A percentile compares a stretch with the other conserved stretches of the same genome.
These are phyloP conservation scores for Lithophane semibrunnea DNA, from an alignment of 2,888 invertebrate species.

Conservation along the genomic window DNA sequence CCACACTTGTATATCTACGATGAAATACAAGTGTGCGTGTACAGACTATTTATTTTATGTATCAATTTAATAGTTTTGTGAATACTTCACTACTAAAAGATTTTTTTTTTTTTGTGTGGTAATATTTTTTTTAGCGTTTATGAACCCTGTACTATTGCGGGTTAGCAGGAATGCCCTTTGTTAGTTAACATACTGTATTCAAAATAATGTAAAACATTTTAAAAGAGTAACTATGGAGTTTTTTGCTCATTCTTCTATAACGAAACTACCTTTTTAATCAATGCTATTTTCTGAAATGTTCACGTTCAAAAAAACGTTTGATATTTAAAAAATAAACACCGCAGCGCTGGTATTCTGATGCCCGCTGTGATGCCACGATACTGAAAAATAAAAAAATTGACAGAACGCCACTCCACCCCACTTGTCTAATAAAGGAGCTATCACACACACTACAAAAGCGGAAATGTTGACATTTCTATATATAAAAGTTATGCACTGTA, in stretches of 20 bases:
- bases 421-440: constrained; percentile 68
- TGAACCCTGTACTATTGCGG: no score
- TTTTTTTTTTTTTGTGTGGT: no score
- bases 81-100: no score
- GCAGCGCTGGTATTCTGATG: no score
- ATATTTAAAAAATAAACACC: no score
- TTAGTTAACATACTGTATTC: background rate
- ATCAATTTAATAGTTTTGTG: no score
- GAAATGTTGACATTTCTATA: constrained; percentile 88
- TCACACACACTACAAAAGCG: constrained; percentile 76
- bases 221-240: background rate
- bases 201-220: background rate
- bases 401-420: constrained; percentile 61
- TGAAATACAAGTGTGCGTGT: no score
- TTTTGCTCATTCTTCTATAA: background rate
- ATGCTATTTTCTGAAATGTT: background rate
- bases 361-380: no score
- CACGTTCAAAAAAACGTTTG: background rate
- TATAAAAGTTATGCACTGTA: constrained; percentile 82
- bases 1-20: no score
- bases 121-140: no score
- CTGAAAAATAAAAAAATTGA: background rate
- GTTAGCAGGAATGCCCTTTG: no score
- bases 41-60: no score
- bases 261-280: background rate